A percentile compares a stretch with the other conserved stretches of the same genome.
phyloP scores from a whole-genome alignment of 2,888 invertebrate species.

The Gymnoscelis rufifasciata region DNA sequence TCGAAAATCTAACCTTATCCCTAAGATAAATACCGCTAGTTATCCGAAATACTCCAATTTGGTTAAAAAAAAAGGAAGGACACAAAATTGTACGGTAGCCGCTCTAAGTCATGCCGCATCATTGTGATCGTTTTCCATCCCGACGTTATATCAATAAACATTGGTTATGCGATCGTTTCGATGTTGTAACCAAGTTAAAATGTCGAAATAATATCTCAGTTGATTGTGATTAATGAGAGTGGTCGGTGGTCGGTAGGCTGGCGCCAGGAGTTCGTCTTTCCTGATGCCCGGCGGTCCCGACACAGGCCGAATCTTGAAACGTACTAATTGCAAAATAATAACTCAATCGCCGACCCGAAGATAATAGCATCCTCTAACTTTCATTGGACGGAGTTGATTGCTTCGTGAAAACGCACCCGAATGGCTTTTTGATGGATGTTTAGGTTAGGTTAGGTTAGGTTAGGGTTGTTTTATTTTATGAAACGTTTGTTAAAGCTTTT shows the following conservation, averaged over 20 bases:
- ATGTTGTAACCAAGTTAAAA: conserved; percentile 62
- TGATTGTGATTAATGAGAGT: conserved; percentile 77
- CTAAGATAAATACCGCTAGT: too few relatives aligned
- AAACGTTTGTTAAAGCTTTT: too few relatives aligned
- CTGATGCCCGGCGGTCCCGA: conserved; percentile 26
- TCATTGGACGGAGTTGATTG: conserved; percentile 6
- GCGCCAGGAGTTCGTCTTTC: conserved; percentile 43
- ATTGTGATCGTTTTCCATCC: conserved; percentile 31
- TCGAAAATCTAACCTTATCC: too few relatives aligned
- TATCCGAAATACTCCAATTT: too few relatives aligned
- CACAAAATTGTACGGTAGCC: conserved; percentile 33
- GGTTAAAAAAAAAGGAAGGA: too few relatives aligned
- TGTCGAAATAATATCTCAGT: conserved; percentile 70
- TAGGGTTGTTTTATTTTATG: too few relatives aligned
- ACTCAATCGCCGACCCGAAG: conserved; percentile 57
- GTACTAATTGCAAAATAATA: conserved; percentile 73
- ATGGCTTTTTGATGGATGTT: conserved; percentile 2
- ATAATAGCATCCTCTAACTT: conserved; percentile 34
- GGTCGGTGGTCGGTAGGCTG: conserved; percentile 39
- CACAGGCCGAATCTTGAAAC: conserved; percentile 46
- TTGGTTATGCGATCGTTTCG: conserved; percentile 45
- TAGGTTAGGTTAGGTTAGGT: too few relatives aligned
- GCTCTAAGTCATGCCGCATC: conserved; percentile 33
- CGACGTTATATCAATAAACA: conserved; percentile 40
- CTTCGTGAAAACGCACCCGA: conserved; percentile 11